These are phyloP conservation scores for Cirrhinus mrigala DNA, from an alignment of 2,797 vertebrate genomes.

Conservation along the genomic window DNA sequence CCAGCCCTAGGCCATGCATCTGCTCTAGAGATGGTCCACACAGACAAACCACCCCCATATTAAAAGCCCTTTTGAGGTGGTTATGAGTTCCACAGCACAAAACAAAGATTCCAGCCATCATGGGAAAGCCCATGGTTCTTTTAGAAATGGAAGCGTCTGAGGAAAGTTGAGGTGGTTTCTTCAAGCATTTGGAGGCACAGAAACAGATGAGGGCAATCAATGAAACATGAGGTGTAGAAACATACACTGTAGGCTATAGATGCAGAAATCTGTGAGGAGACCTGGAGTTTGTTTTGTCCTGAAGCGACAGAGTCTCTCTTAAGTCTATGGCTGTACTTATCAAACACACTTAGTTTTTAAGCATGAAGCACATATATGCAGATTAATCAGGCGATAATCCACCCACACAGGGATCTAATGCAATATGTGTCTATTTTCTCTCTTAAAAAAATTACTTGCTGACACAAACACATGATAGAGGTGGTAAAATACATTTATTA, in stretches of 20 bases:
- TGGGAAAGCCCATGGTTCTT: constrained; percentile 21
- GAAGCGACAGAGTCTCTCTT: not conserved
- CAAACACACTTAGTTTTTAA: not conserved
- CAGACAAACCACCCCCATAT: constrained; percentile 50
- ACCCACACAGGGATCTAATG: not conserved
- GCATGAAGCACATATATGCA: not conserved
- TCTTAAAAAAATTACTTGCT: not conserved
- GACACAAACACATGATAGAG: not conserved
- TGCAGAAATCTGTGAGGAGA: not conserved
- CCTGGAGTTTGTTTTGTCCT: not conserved
- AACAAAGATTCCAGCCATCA: constrained; percentile 21
- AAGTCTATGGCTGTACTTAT: not conserved
- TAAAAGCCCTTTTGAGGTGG: constrained; percentile 57
- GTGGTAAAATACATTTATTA: not conserved
- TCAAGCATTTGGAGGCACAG: not conserved
- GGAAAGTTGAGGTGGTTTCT: constrained; percentile 4
- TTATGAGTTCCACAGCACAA: constrained; percentile 25
- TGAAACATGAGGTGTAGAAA: constrained; percentile 9
- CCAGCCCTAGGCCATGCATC: constrained; percentile 65
- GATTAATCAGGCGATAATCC: not conserved
- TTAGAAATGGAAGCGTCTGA: constrained; percentile 14
- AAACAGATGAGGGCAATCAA: constrained; percentile 7
- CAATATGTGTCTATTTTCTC: constrained; percentile 17
- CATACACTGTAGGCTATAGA: not conserved
- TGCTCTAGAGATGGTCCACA: constrained; percentile 56